Base-by-base conservation (phyloP, 2,113 vertebrate species). In the Nipponia nippon region DNA sequence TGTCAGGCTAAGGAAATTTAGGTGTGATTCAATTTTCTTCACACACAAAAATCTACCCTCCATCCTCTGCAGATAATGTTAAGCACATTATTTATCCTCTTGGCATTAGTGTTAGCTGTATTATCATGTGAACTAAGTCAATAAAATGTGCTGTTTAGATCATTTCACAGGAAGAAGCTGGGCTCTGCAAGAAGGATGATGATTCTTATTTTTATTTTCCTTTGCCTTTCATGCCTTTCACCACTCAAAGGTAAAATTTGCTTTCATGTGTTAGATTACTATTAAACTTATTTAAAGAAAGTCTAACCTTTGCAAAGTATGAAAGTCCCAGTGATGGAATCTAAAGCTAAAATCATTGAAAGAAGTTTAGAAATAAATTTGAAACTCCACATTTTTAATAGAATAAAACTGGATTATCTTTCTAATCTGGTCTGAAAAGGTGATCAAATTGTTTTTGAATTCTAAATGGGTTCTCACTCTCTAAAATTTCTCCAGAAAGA, bases 21-120 rank as follows among this genome's bases (percentile, higher is more conserved):
- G 53, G 42, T 86, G 38, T 95, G 83, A 97, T 97, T 96, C 80
- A 90, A 95, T 97, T 97, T 97, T 95, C 90, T 88, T 93, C 83
- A 81, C 36, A 89, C 38, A 76, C 62, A 90, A 87, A 89, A 82
- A 66, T 55, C 61, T 88, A 92, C 29, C 15, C 36, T 93, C 47
- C 19, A 79, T 86, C 11, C 52, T 96, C 79, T 90, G 34, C 10
- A 69, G 88, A 93, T 52, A 34, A 4, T 87, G 21, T 80, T 96
- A 96, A 97, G n/a, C 56, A 92, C 58, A 87, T 97, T 96, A 91
- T 95, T 96, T 96, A 80, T 90, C 52, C 93, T 89, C 87, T 62
- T 91, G 95, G 38, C n/a, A 63, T 83, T 78, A 52, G 25, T 32
- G 42, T 87, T 83, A 72, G 73, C 34, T 92, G 9, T 72, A 72